Evolutionary conservation across 2,797 vertebrate genomes (phyloP).

Genomic region (Enteromius thamalakanensis): DNA sequence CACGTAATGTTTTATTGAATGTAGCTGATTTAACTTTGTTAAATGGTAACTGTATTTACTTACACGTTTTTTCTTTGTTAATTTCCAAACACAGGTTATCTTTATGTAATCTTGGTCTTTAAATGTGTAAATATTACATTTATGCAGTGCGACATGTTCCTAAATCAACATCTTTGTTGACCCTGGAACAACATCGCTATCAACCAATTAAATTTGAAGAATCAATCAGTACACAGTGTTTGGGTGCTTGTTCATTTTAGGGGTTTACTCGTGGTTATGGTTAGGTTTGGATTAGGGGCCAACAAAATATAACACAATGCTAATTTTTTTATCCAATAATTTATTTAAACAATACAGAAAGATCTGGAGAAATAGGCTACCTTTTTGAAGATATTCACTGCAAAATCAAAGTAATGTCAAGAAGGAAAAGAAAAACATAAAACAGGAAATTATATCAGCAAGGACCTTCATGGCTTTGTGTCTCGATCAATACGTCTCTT

Average conservation of each 20-base stretch:
- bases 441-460: neutral
- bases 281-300: too few species aligned
- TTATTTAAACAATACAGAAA: neutral
- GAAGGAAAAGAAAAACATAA: neutral
- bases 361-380: neutral
- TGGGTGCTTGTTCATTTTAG: too few species aligned
- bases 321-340: neutral
- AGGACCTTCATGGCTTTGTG: neutral
- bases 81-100: neutral
- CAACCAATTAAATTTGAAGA: too few species aligned
- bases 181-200: too few species aligned
- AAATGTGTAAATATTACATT: neutral
- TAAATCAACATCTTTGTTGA: too few species aligned
- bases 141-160: too few species aligned
- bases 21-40: neutral
- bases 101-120: neutral
- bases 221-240: too few species aligned
- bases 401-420: slow-evolving; percentile 17
- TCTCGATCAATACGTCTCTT: neutral
- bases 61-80: neutral
- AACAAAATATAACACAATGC: neutral
- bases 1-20: slow-evolving; percentile 5
- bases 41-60: neutral
- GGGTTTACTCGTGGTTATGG: too few species aligned
- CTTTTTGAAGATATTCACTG: neutral